These are phyloP conservation scores for Meteorus sp. DNA, from an alignment of 1,140 invertebrate genomes.

Conservation along the genomic window DNA sequence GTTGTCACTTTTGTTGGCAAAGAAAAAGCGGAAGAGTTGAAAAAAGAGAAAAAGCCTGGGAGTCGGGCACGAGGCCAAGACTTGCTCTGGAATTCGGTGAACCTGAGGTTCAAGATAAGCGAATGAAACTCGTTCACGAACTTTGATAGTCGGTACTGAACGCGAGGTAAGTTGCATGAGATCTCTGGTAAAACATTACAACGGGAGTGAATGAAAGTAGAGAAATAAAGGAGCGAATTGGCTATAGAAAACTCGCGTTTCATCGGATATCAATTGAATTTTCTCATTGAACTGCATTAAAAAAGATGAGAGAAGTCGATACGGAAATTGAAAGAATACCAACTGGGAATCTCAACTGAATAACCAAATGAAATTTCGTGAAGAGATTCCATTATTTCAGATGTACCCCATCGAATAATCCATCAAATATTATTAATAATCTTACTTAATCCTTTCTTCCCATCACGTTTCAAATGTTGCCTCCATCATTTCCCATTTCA, in stretches of 20 bases:
- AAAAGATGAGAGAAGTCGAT: too few relatives aligned
- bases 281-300: neutral
- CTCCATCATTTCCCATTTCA: neutral
- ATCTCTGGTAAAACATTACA: neutral
- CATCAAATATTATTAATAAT: too few relatives aligned
- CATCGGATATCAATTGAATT: neutral
- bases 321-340: neutral
- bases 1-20: neutral
- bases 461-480: too few relatives aligned
- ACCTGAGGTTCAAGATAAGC: neutral
- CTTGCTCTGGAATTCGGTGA: neutral
- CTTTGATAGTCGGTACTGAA: neutral
- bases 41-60: neutral
- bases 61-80: constrained; percentile 1
- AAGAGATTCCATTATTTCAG: too few relatives aligned
- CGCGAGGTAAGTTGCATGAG: neutral
- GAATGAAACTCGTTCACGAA: constrained; percentile 11
- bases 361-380: too few relatives aligned
- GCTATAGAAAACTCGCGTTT: too few relatives aligned
- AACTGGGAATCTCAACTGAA: neutral
- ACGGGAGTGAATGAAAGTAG: neutral
- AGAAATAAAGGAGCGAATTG: neutral
- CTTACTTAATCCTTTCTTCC: too few relatives aligned
- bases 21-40: constrained; percentile 8
- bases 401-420: too few relatives aligned